These are phyloP conservation scores for Gobio occitaniae DNA, from an alignment of 2,797 vertebrate species.

Conservation along the genomic window DNA sequence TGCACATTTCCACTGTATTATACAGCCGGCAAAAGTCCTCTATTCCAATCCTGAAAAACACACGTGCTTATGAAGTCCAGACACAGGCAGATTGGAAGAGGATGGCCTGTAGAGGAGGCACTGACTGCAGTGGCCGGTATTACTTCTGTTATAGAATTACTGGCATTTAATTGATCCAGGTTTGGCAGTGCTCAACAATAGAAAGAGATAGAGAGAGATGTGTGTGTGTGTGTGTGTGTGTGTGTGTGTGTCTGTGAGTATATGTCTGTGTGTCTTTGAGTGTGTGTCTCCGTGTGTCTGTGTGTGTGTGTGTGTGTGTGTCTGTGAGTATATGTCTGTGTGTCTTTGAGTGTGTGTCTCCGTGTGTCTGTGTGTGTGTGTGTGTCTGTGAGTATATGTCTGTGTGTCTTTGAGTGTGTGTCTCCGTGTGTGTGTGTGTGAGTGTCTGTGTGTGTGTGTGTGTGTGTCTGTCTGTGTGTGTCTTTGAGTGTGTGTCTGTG, in stretches of 20 bases:
- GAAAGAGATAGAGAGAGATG: not conserved
- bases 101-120: not conserved
- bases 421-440: too few species aligned
- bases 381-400: too few species aligned
- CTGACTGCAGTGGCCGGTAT: not conserved
- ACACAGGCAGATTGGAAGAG: not conserved
- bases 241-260: too few species aligned
- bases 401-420: too few species aligned
- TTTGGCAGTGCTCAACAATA: not conserved
- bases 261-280: too few species aligned
- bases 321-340: too few species aligned
- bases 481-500: not conserved
- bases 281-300: too few species aligned
- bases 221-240: too few species aligned
- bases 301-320: too few species aligned
- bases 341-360: too few species aligned
- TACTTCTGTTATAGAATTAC: not conserved
- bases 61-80: not conserved
- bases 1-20: constrained; percentile 80
- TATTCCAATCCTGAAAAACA: constrained; percentile 74
- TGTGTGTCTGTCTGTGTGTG: too few species aligned
- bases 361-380: not conserved
- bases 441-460: too few species aligned
- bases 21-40: constrained; percentile 78
- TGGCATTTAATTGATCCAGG: not conserved